These are phyloP conservation scores for Mustela nigripes DNA, from an alignment of 2,113 vertebrate species.

Conservation along the genomic window DNA sequence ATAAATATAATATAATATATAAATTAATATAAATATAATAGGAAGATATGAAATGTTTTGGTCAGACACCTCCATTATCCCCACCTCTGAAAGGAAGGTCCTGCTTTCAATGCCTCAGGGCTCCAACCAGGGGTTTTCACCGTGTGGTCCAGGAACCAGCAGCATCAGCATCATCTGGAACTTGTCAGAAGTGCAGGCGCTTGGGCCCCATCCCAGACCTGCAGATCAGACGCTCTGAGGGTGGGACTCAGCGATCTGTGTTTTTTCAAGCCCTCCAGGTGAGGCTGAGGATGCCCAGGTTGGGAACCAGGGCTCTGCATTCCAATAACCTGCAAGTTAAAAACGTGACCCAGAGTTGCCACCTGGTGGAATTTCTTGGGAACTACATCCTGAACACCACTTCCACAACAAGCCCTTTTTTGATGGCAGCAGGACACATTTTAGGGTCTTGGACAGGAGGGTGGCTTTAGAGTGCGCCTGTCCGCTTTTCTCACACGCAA, in stretches of 20 bases:
- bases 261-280: not conserved
- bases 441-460: not conserved
- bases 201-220: not conserved
- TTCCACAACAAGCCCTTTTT: accelerated
- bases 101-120: not conserved
- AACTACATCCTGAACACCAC: not conserved
- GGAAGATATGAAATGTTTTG: not conserved
- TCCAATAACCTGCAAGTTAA: not conserved
- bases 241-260: not conserved
- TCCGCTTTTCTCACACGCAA: not conserved
- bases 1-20: not conserved
- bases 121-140: not conserved
- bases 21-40: not conserved
- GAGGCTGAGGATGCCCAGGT: not conserved
- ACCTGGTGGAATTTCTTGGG: not conserved
- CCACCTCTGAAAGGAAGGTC: not conserved
- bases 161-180: not conserved
- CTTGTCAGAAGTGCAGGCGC: conserved; percentile 22
- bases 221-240: not conserved
- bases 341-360: conserved; percentile 60
- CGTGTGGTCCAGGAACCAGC: not conserved
- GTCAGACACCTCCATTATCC: not conserved
- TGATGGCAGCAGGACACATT: not conserved
- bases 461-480: not conserved
- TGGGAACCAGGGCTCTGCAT: not conserved